Conservation (phyloP, 2,888 invertebrate genomes). For the Tuberolachnus salignus region DNA sequence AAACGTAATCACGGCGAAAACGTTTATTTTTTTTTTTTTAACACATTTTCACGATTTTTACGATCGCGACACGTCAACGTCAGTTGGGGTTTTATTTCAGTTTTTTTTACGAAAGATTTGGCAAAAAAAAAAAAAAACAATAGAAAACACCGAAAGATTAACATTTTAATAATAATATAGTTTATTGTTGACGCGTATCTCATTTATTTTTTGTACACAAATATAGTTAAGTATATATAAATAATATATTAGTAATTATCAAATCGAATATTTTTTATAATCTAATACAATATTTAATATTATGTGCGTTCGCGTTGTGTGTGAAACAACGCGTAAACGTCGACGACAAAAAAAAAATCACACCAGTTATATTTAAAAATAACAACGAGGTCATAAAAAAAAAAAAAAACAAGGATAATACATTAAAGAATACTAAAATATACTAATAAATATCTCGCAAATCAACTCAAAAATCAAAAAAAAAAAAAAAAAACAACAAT, state of each 20-base stretch:
- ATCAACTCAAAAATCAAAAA: not conserved
- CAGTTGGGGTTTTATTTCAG: too few relatives aligned
- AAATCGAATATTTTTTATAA: not conserved
- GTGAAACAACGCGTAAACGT: not conserved
- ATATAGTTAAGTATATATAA: constrained; percentile 31
- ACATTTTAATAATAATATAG: constrained; percentile 1
- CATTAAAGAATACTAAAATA: not conserved
- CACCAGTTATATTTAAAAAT: constrained; percentile 13
- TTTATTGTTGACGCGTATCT: constrained; percentile 24
- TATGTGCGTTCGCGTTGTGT: not conserved
- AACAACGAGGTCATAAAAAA: constrained; percentile 32
- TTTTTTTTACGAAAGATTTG: too few relatives aligned
- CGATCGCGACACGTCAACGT: too few relatives aligned
- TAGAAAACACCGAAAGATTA: not conserved
- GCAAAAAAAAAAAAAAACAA: not conserved
- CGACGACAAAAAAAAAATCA: constrained; percentile 23
- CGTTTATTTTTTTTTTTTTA: too few relatives aligned
- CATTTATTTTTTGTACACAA: constrained; percentile 25
- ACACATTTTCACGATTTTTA: too few relatives aligned
- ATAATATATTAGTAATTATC: constrained; percentile 9
- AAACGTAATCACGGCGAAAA: too few relatives aligned
- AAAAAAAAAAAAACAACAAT: not conserved
- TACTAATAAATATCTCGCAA: constrained; percentile 37
- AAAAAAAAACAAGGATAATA: constrained; percentile 3
- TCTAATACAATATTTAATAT: not conserved